A percentile compares a stretch with the other conserved stretches of the same genome.
phyloP scores from a whole-genome alignment of 2,888 invertebrate species.

The Lamellibrachia columna region DNA sequence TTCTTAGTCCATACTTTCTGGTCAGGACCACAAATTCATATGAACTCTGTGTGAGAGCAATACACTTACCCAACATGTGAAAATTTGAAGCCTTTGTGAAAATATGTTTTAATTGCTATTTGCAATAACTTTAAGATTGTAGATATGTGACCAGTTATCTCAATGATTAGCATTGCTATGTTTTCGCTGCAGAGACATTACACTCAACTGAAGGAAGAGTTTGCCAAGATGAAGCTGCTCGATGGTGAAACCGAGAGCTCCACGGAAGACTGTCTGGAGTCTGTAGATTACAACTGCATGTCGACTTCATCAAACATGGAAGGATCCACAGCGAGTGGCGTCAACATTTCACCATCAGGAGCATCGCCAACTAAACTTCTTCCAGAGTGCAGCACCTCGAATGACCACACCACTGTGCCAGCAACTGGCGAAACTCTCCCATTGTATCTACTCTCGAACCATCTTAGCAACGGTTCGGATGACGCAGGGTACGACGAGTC shows the following conservation, averaged over 20 bases:
- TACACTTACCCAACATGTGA: no score
- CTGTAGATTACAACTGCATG: neutral
- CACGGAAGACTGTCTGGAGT: neutral
- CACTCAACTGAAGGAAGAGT: conserved; percentile 84
- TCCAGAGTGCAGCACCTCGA: neutral
- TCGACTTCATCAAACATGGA: neutral
- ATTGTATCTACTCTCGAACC: neutral
- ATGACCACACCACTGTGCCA: neutral
- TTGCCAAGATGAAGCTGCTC: conserved; percentile 79
- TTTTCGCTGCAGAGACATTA: conserved; percentile 76
- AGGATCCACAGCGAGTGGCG: neutral
- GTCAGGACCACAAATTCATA: neutral
- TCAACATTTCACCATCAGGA: conserved; percentile 62
- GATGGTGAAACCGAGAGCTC: neutral
- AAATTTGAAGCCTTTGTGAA: no score
- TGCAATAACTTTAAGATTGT: neutral
- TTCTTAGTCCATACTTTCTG: neutral
- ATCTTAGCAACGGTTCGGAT: neutral
- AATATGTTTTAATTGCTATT: no score
- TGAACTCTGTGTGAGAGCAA: no score
- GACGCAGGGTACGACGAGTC: neutral
- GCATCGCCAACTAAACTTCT: neutral
- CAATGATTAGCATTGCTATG: neutral
- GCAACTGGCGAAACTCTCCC: neutral
- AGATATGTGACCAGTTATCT: neutral